Evolutionary conservation across 1,140 invertebrate species (phyloP).

Genomic region (Bilobella aurantiaca): DNA sequence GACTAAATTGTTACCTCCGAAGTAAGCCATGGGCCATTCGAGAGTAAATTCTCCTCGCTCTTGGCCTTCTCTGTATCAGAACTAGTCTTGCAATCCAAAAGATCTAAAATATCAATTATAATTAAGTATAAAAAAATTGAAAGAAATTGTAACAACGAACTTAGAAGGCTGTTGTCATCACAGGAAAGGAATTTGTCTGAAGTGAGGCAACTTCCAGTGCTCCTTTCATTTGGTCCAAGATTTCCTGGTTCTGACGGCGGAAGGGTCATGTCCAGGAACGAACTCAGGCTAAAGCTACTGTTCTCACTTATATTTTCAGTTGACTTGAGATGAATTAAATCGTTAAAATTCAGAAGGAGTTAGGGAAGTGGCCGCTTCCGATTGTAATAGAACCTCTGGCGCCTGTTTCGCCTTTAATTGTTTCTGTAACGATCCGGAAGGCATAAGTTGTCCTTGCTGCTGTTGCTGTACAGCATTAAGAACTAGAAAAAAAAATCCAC

Average conservation of each 20-base stretch:
- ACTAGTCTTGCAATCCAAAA: neutral
- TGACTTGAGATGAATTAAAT: slow-evolving; percentile 16
- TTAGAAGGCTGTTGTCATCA: slow-evolving; percentile 4
- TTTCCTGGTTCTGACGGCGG: slow-evolving; percentile 3
- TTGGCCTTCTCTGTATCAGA: neutral
- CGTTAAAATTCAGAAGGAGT: slow-evolving; percentile 13
- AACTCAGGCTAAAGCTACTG: slow-evolving; percentile 26
- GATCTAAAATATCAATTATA: neutral
- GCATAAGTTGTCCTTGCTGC: neutral
- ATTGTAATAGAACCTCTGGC: neutral
- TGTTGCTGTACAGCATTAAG: neutral
- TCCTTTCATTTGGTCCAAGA: neutral
- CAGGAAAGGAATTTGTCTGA: neutral
- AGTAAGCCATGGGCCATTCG: neutral
- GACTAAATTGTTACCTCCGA: neutral
- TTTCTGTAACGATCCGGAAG: too few relatives aligned
- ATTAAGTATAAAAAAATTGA: neutral
- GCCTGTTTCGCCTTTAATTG: too few relatives aligned
- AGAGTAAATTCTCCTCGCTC: neutral
- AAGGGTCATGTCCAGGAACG: slow-evolving; percentile 35
- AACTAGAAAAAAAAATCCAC: neutral
- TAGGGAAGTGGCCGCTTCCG: neutral
- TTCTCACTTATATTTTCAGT: slow-evolving; percentile 1
- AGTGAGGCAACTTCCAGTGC: neutral
- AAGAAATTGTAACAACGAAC: neutral